Conservation (phyloP, 2,888 invertebrate genomes). For the Cosmia pyralina region DNA sequence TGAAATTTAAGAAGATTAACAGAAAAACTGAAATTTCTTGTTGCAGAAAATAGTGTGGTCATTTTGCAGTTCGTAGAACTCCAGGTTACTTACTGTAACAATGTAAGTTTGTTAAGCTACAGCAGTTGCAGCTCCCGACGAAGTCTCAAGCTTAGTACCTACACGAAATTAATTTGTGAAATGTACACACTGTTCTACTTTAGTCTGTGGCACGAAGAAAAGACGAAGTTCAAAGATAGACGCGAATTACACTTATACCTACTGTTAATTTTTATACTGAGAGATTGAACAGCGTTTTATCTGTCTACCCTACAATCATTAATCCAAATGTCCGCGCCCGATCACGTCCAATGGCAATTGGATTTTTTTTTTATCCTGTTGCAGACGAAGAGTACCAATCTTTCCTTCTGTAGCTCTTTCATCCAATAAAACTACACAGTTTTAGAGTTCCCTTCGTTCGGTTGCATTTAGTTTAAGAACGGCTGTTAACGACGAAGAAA, state of each 20-base stretch:
- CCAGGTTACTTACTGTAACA: slow-evolving; percentile 23
- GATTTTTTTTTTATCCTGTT: slow-evolving; percentile 60
- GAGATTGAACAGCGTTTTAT: slow-evolving; percentile 69
- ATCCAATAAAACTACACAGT: slow-evolving; percentile 55
- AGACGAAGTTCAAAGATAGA: slow-evolving; percentile 51
- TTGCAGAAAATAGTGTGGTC: slow-evolving; percentile 11
- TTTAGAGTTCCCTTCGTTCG: slow-evolving; percentile 34
- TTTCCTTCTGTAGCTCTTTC: slow-evolving; percentile 45
- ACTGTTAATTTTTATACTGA: slow-evolving; percentile 43
- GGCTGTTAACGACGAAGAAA: slow-evolving; percentile 27
- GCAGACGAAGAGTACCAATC: slow-evolving; percentile 47
- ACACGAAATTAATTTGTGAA: slow-evolving; percentile 41
- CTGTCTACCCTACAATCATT: slow-evolving; percentile 67
- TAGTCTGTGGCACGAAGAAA: slow-evolving; percentile 14
- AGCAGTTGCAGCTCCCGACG: slow-evolving; percentile 31
- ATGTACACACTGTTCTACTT: slow-evolving; percentile 15
- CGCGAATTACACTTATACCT: slow-evolving; percentile 9
- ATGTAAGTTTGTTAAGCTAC: slow-evolving; percentile 47
- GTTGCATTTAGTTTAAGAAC: slow-evolving; percentile 53
- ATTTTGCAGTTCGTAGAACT: slow-evolving; percentile 22
- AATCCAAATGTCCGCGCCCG: slow-evolving; percentile 71
- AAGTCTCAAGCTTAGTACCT: slow-evolving; percentile 26
- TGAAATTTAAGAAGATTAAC: slow-evolving; percentile 33
- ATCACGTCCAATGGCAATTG: slow-evolving; percentile 70
- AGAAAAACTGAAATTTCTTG: slow-evolving; percentile 5